Evolutionary conservation across 2,888 invertebrate genomes (phyloP).

Genomic region (Caenorhabditis sp.): DNA sequence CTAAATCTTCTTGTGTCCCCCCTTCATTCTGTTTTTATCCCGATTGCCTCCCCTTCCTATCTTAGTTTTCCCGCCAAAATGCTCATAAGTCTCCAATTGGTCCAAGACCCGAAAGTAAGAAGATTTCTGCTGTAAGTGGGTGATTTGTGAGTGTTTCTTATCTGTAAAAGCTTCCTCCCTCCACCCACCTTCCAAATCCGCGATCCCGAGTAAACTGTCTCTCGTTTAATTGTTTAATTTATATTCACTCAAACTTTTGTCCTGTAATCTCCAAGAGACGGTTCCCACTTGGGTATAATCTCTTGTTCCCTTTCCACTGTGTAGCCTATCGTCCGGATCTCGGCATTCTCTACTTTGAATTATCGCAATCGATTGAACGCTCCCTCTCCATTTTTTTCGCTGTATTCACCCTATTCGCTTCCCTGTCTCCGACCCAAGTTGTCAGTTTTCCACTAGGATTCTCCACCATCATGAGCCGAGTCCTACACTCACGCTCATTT

Average conservation of each 20-base stretch:
- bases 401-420: conserved; percentile 20
- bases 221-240: neutral
- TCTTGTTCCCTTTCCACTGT: conserved; percentile 15
- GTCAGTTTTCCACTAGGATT: neutral
- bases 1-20: conserved; percentile 1
- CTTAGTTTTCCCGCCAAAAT: conserved; percentile 12
- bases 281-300: neutral
- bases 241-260: neutral
- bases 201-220: conserved; percentile 23
- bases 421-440: conserved; percentile 5
- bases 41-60: neutral
- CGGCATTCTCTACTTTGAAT: conserved; percentile 40
- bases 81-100: neutral
- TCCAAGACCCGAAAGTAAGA: neutral
- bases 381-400: neutral
- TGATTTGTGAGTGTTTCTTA: neutral
- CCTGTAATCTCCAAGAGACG: conserved; percentile 28
- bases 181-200: no score
- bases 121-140: neutral
- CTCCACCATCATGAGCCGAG: neutral
- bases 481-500: no score
- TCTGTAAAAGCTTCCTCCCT: neutral
- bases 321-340: conserved; percentile 44
- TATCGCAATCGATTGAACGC: no score
- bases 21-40: neutral